Percentiles rank a stretch among this genome's conserved stretches.
These are phyloP conservation scores for Sinocyclocheilus anshuiensis DNA, from an alignment of 2,113 vertebrate species.

Conservation along the genomic window DNA sequence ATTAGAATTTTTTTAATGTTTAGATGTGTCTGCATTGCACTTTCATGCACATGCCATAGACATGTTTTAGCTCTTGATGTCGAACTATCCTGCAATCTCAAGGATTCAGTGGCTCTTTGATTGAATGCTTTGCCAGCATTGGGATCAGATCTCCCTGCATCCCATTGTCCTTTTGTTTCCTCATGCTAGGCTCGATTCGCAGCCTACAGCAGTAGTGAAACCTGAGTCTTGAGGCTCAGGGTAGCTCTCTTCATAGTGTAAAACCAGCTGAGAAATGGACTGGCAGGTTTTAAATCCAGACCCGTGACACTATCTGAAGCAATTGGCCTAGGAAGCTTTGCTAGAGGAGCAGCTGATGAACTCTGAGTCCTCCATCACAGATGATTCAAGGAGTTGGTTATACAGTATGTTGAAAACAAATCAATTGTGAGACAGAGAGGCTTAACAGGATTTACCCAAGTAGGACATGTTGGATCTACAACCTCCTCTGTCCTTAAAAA, in stretches of 20 bases:
- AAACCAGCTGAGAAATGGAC: slow-evolving; percentile 42
- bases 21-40: not conserved
- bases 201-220: slow-evolving; percentile 40
- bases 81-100: not conserved
- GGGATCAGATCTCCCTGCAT: not conserved
- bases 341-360: slow-evolving; percentile 40
- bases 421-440: not conserved
- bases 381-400: not conserved
- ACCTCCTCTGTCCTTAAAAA: not conserved
- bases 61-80: too few species aligned
- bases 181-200: not conserved
- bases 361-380: slow-evolving; percentile 9
- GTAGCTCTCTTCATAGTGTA: slow-evolving; percentile 8
- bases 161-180: slow-evolving; percentile 30
- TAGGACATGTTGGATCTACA: not conserved
- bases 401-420: slow-evolving; percentile 8
- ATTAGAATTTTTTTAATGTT: not conserved
- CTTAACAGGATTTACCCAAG: not conserved
- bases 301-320: slow-evolving; percentile 48
- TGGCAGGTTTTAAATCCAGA: slow-evolving; percentile 47
- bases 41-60: not conserved
- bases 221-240: slow-evolving; percentile 39
- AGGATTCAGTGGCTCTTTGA: slow-evolving; percentile 2
- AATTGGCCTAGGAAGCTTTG: slow-evolving; percentile 39
- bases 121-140: not conserved